Conservation (phyloP, 2,113 vertebrate species). For the Verasper variegatus region DNA sequence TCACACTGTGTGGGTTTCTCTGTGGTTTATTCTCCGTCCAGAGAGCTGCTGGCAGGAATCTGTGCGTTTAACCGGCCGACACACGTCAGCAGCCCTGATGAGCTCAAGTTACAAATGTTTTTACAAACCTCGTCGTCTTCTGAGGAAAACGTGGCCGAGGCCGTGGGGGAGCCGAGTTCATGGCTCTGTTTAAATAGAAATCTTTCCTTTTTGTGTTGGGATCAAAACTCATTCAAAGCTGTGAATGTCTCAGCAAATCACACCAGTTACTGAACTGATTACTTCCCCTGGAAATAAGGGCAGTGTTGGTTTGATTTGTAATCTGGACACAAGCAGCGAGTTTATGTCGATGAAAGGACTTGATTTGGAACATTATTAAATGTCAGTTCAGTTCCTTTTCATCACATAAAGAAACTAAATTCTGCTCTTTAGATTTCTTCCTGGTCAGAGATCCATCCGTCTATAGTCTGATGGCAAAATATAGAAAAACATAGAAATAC, state of each 20-base stretch:
- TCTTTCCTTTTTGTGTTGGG: constrained; percentile 8
- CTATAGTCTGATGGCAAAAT: neutral
- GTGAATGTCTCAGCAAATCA: neutral
- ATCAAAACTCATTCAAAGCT: constrained; percentile 21
- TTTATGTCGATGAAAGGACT: constrained; percentile 18
- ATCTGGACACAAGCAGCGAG: constrained; percentile 9
- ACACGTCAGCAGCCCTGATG: too few relatives aligned
- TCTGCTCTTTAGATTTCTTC: constrained; percentile 4
- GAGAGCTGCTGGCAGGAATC: neutral
- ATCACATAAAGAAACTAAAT: constrained; percentile 13
- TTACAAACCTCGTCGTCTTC: neutral
- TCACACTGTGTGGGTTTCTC: too few relatives aligned
- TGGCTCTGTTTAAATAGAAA: neutral
- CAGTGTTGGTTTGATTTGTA: constrained; percentile 38
- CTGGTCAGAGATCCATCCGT: neutral
- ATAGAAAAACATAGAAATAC: neutral
- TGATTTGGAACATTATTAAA: constrained; percentile 25
- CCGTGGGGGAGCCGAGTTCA: neutral
- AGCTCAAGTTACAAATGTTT: constrained; percentile 5
- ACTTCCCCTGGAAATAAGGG: too few relatives aligned
- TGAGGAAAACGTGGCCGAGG: neutral
- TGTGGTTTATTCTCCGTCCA: too few relatives aligned
- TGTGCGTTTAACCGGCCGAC: constrained; percentile 26
- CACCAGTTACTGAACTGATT: too few relatives aligned
- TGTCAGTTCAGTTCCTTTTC: constrained; percentile 15